Evolutionary conservation across 1,140 invertebrate species (phyloP).

Genomic region (Cydia fagiglandana): DNA sequence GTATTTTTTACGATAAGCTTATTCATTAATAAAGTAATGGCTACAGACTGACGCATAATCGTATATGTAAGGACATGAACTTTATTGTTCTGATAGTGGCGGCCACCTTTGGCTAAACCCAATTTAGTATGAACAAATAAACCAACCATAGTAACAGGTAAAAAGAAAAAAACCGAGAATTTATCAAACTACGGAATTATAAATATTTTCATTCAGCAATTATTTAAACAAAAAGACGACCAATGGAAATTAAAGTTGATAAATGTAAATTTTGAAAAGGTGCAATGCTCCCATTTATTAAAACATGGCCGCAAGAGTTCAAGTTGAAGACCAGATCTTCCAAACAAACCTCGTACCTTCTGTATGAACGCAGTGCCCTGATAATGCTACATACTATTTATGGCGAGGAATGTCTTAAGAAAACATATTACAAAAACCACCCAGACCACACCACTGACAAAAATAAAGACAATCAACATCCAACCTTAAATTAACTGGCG

Average conservation of each 20-base stretch:
- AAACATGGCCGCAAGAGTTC: neutral
- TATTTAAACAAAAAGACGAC: too few species aligned
- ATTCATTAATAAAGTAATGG: too few species aligned
- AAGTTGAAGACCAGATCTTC: neutral
- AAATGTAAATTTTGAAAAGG: neutral
- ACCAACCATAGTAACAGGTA: neutral
- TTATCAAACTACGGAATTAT: neutral
- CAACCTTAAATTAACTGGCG: conserved; percentile 18
- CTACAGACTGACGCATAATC: neutral
- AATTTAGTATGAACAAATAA: neutral
- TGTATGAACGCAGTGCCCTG: conserved; percentile 35
- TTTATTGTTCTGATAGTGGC: neutral
- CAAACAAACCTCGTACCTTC: conserved; percentile 13
- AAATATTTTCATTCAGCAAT: too few species aligned
- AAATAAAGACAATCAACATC: conserved; percentile 15
- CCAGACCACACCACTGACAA: neutral
- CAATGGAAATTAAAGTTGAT: neutral
- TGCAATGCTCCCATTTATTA: neutral
- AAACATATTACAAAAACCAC: conserved; percentile 55
- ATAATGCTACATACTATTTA: conserved; percentile 66
- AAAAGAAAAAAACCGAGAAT: neutral
- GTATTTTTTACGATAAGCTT: too few species aligned
- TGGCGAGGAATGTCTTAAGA: conserved; percentile 71
- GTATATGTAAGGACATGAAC: neutral
- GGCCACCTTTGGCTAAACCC: neutral